Percentiles rank a stretch among this genome's conserved stretches.
Conservation (phyloP, 2,113 vertebrate genomes). For the Benitochromis conjunctus region DNA sequence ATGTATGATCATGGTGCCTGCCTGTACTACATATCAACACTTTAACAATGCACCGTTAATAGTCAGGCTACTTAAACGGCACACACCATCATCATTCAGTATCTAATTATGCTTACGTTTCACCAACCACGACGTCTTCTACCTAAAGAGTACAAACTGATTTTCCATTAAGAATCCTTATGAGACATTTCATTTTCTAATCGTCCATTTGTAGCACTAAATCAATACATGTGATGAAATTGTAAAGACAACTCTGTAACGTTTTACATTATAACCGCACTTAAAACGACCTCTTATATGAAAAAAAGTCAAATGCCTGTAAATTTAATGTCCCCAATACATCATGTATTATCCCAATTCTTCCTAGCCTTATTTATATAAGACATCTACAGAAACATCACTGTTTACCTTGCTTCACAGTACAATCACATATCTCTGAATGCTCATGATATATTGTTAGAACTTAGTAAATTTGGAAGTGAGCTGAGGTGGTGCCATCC, state of each 20-base stretch:
- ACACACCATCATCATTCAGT: background rate
- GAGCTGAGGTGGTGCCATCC: slow-evolving; percentile 94
- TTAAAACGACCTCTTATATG: background rate
- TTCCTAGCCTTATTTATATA: background rate
- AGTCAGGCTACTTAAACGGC: background rate
- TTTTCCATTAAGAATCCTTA: background rate
- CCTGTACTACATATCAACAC: background rate
- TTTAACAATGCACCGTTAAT: background rate
- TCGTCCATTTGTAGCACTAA: background rate
- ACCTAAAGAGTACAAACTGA: background rate
- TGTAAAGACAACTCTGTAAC: background rate
- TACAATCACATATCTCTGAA: background rate
- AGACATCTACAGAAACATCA: background rate
- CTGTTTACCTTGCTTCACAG: background rate
- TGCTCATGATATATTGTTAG: background rate
- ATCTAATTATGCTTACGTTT: background rate
- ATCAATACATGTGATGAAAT: background rate
- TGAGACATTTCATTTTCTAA: accelerated
- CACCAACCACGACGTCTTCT: background rate
- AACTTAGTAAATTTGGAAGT: slow-evolving; percentile 90
- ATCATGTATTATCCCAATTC: background rate
- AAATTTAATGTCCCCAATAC: background rate
- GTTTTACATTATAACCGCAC: background rate
- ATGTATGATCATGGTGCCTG: background rate
- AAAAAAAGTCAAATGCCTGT: background rate